Evolutionary conservation across 2,113 vertebrate genomes (phyloP).

Genomic region (Pimephales promelas): DNA sequence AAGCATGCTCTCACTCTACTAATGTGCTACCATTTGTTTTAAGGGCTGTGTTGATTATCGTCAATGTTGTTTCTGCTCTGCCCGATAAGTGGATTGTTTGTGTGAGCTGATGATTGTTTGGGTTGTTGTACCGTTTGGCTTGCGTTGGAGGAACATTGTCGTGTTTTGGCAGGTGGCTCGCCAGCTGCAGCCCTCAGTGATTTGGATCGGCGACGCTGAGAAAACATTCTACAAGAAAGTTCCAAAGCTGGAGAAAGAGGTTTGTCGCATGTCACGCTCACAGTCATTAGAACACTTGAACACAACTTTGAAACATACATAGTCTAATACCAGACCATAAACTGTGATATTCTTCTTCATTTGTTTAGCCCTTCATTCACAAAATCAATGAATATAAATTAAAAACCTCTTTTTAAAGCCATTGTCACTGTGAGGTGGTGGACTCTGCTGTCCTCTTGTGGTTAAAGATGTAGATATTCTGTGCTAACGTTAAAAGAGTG

Average conservation of each 20-base stretch:
- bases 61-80: slow-evolving; percentile 32
- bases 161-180: slow-evolving; percentile 78
- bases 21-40: neutral
- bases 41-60: slow-evolving; percentile 9
- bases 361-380: neutral
- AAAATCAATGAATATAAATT: neutral
- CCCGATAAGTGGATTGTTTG: slow-evolving; percentile 24
- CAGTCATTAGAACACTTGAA: slow-evolving; percentile 7
- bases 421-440: neutral
- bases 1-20: neutral
- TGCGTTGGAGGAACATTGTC: neutral
- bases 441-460: slow-evolving; percentile 57
- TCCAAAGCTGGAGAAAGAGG: slow-evolving; percentile 70
- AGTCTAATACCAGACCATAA: neutral
- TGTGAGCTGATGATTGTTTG: neutral
- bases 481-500: neutral
- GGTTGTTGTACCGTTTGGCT: slow-evolving; percentile 25
- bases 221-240: slow-evolving; percentile 81
- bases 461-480: neutral
- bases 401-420: neutral
- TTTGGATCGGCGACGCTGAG: slow-evolving; percentile 85
- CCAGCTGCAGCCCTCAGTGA: slow-evolving; percentile 82
- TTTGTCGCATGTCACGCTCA: slow-evolving; percentile 54
- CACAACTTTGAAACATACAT: neutral
- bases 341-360: neutral